Evolutionary conservation across 2,797 vertebrate species (phyloP).

Genomic region (Artibeus jamaicensis): DNA sequence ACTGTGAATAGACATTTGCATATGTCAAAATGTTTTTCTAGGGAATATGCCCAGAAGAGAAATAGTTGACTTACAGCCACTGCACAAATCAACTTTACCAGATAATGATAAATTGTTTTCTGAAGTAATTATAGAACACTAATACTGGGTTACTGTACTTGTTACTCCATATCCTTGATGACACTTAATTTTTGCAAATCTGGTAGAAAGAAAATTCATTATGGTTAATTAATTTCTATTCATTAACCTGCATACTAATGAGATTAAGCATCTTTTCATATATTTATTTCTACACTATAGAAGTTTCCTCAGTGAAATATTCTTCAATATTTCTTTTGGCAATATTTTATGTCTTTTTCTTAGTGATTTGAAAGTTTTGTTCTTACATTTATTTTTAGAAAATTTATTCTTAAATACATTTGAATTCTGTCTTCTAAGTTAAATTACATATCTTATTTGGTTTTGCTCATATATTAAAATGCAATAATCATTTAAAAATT

Average conservation of each 20-base stretch:
- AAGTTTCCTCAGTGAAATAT: background rate
- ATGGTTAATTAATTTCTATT: background rate
- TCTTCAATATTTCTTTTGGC: background rate
- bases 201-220: background rate
- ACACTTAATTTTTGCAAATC: constrained; percentile 12
- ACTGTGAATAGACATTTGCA: background rate
- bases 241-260: background rate
- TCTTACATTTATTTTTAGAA: background rate
- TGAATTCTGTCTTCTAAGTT: background rate
- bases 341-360: background rate
- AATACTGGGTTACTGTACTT: background rate
- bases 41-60: background rate
- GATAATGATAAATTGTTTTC: background rate
- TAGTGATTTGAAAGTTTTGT: background rate
- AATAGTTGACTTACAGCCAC: background rate
- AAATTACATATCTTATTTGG: background rate
- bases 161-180: background rate
- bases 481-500: background rate
- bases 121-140: background rate
- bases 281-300: background rate
- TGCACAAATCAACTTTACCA: background rate
- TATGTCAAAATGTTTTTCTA: background rate
- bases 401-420: background rate
- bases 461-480: background rate
- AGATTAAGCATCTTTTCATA: background rate